Evolutionary conservation across 2,888 invertebrate genomes (phyloP), one percentile per base, ranked within the genome.

Genomic region (Litoditis marina): DNA sequence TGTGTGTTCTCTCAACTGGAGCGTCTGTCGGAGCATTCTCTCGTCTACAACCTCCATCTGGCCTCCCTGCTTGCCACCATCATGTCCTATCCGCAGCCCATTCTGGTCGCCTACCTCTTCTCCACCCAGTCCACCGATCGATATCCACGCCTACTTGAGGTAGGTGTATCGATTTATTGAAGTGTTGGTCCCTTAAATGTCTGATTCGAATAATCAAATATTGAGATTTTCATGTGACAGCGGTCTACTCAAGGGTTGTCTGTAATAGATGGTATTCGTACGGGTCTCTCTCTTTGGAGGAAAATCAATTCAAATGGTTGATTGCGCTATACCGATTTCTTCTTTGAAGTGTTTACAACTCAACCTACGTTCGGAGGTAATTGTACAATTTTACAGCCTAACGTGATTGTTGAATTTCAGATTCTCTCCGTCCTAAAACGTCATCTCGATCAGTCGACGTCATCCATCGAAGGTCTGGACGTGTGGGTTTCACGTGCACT

Each of bases 31-130:
- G 69, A 68, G 6, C 71, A 71, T 55, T 54, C 63, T 16, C 60
- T 71, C 1, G 55, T 66, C 1, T 73, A 67, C 57, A 71, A 72
- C 49, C 60, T 77, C 4, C 74, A 77, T 54, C 51, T 80, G n/a
- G 64, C 72, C 31, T 91, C 91, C 5, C 87, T 94, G 31, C 87
- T 96, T 51, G 89, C 92, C 34, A 88, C 91, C 73, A 86, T 96
- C 71, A 90, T 92, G 5, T 88, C 91, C 64, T 91, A 92, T 84
- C 92, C 94, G 0, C 90, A 94, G 75, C 92, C 94, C 6, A 85
- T 95, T 59, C 86, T 95, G 56, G 88, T 91, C 70, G 90, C 93
- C 2, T 89, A 94, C 83, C 86, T 96, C 50, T 87, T 96, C 68
- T 91, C 92, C 39, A 34, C 39, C 28, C 39, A 63, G 22, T 49